These are phyloP conservation scores for Drosophila meridionalis DNA, from an alignment of 2,888 invertebrate species.

Conservation along the genomic window DNA sequence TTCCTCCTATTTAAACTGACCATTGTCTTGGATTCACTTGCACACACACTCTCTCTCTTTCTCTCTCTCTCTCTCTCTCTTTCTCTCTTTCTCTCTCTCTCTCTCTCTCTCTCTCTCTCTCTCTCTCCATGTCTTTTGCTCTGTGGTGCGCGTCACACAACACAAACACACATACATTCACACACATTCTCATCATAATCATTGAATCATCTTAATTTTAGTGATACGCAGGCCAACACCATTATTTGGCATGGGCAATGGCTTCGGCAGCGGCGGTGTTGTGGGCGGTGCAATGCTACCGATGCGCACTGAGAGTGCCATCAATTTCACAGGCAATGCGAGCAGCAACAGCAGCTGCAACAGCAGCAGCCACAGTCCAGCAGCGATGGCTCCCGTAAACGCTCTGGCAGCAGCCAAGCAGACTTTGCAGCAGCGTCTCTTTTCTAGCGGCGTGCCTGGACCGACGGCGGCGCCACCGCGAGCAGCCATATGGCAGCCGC, in stretches of 20 bases:
- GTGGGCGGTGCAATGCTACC: conserved; percentile 36
- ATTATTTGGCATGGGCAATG: conserved; percentile 77
- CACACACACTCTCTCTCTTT: conserved; percentile 6
- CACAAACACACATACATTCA: conserved; percentile 30
- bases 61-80: background rate
- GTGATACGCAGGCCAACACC: conserved; percentile 87
- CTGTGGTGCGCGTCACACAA: conserved; percentile 5
- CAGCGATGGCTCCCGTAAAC: conserved; percentile 56
- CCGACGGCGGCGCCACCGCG: conserved; percentile 35
- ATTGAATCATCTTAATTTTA: conserved; percentile 85
- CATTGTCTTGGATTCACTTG: conserved; percentile 34
- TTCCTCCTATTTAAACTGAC: conserved; percentile 17
- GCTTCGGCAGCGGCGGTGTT: conserved; percentile 73
- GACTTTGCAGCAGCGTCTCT: conserved; percentile 78
- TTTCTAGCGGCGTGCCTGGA: conserved; percentile 48
- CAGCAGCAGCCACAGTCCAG: conserved; percentile 56
- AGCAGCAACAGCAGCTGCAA: conserved; percentile 30
- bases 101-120: conserved; percentile 1
- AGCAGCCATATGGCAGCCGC: conserved; percentile 65
- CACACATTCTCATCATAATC: conserved; percentile 68
- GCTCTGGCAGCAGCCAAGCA: conserved; percentile 84
- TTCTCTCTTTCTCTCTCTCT: conserved; percentile 5
- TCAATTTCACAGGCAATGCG: conserved; percentile 40
- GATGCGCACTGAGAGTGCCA: conserved; percentile 46
- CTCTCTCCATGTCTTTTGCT: conserved; percentile 14